Percentiles rank a stretch among this genome's conserved stretches.
Conservation (phyloP, 2,113 vertebrate species). For the Upupa epops region DNA sequence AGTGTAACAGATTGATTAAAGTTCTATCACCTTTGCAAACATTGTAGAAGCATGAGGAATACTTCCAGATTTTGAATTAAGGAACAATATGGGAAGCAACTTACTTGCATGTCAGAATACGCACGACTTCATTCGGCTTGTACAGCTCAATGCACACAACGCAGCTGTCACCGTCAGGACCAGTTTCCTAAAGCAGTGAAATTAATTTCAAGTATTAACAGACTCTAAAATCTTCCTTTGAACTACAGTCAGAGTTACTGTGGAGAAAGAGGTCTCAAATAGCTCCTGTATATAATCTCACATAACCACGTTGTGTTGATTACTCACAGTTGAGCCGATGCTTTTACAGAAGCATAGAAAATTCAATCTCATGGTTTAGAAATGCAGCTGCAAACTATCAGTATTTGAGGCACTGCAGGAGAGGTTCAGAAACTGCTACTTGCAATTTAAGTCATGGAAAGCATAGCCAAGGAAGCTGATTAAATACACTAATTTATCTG, state of each 20-base stretch:
- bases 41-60: not conserved
- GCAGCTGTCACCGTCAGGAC: constrained; percentile 82
- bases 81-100: constrained; percentile 36
- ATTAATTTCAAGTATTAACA: not conserved
- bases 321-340: not conserved
- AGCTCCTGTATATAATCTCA: not conserved
- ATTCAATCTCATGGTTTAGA: not conserved
- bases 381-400: not conserved
- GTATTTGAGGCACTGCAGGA: not conserved
- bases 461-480: not conserved
- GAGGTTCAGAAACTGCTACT: not conserved
- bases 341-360: not conserved
- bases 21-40: not conserved
- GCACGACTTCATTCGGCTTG: constrained; percentile 85
- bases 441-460: not conserved
- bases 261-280: not conserved
- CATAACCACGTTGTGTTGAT: not conserved
- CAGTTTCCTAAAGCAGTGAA: constrained; percentile 75
- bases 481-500: not conserved
- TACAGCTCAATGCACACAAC: constrained; percentile 92
- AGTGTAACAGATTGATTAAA: not conserved
- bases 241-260: not conserved
- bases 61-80: not conserved
- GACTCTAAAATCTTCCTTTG: not conserved
- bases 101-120: constrained; percentile 91